These are phyloP conservation scores for Andrena dorsata DNA, from an alignment of 2,888 invertebrate species.

Conservation along the genomic window DNA sequence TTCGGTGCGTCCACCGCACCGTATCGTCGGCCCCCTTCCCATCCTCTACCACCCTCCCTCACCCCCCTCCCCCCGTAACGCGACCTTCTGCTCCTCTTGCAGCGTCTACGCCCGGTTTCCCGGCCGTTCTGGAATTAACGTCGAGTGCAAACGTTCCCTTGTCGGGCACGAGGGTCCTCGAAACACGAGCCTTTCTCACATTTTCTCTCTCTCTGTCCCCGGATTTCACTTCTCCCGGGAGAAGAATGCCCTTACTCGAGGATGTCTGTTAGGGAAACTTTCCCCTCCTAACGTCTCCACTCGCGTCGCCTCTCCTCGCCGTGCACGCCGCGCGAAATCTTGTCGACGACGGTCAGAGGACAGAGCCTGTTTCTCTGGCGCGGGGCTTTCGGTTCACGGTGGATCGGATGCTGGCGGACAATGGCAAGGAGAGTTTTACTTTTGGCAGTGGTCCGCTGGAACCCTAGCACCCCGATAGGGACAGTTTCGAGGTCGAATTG, in stretches of 20 bases:
- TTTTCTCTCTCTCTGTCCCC: conserved; percentile 36
- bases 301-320: background rate
- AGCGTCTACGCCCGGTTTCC: conserved; percentile 21
- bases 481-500: background rate
- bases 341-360: conserved; percentile 8
- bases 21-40: conserved; percentile 25
- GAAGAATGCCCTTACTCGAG: conserved; percentile 42
- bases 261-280: conserved; percentile 33
- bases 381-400: background rate
- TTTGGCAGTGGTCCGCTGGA: background rate
- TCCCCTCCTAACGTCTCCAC: background rate
- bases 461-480: background rate
- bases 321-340: background rate
- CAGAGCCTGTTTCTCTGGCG: background rate
- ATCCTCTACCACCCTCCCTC: too few relatives aligned
- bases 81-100: conserved; percentile 28
- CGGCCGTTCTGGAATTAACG: conserved; percentile 60
- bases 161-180: conserved; percentile 48
- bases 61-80: background rate
- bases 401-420: background rate
- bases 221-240: conserved; percentile 42
- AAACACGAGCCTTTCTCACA: conserved; percentile 56
- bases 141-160: conserved; percentile 62
- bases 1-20: conserved; percentile 58
- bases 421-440: background rate